These are phyloP conservation scores for Zosterops hypoxanthus DNA, from an alignment of 2,113 vertebrate species.

Conservation along the genomic window DNA sequence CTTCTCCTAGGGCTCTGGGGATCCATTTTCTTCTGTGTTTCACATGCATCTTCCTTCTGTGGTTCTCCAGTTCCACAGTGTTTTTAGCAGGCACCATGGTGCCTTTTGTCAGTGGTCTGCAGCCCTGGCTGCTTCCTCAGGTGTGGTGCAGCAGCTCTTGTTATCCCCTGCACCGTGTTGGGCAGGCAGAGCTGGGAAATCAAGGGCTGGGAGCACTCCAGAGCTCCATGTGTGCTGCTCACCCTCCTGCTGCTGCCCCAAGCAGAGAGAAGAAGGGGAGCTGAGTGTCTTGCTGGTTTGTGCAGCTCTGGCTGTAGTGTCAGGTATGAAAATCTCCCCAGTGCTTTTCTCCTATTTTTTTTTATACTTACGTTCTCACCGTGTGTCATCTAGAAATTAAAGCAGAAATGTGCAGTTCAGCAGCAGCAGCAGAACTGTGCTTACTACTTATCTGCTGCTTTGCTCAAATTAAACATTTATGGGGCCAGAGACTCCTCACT, in stretches of 20 bases:
- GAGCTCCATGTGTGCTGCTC: not conserved
- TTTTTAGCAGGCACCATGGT: not conserved
- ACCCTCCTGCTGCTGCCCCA: not conserved
- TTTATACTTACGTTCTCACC: not conserved
- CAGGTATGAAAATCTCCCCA: not conserved
- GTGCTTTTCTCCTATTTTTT: not conserved
- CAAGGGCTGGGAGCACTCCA: not conserved
- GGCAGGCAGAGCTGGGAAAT: not conserved
- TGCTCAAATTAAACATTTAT: constrained; percentile 18
- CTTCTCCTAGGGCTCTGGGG: not conserved
- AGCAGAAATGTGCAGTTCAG: not conserved
- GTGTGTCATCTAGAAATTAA: not conserved
- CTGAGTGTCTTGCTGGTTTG: not conserved
- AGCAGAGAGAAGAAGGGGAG: not conserved
- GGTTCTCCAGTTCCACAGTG: not conserved
- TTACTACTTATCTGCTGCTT: not conserved
- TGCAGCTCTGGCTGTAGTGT: not conserved
- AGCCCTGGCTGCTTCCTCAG: not conserved
- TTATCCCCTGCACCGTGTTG: not conserved
- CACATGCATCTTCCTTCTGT: not conserved
- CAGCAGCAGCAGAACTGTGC: not conserved
- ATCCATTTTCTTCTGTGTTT: not conserved
- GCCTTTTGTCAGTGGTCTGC: not conserved
- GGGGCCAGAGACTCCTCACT: not conserved
- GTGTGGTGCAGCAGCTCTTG: not conserved